These are phyloP conservation scores for Aplysia californica DNA, from an alignment of 1,140 invertebrate species.

Conservation along the genomic window DNA sequence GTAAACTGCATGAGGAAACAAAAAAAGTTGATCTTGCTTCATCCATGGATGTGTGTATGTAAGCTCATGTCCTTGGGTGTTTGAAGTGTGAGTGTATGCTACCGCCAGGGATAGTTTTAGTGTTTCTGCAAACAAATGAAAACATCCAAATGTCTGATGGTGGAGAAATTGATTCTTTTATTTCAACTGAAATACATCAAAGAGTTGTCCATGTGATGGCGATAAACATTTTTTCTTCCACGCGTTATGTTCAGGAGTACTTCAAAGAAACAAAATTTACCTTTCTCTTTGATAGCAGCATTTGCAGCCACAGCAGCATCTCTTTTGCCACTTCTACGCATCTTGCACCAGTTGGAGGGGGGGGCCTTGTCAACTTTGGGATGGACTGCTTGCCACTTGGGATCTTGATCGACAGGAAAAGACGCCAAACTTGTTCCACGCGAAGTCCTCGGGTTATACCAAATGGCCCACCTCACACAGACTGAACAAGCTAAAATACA, in stretches of 20 bases:
- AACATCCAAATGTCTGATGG: too few species aligned
- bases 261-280: neutral
- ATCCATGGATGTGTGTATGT: too few species aligned
- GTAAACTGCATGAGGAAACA: too few species aligned
- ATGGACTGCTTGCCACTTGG: neutral
- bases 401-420: neutral
- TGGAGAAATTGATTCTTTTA: too few species aligned
- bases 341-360: neutral
- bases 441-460: neutral
- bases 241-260: too few species aligned
- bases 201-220: too few species aligned
- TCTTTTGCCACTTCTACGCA: conserved; percentile 15
- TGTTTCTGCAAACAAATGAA: neutral
- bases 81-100: neutral
- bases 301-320: conserved; percentile 18
- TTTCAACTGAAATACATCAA: too few species aligned
- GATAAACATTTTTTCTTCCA: too few species aligned
- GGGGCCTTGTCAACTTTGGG: neutral
- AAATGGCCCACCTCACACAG: neutral
- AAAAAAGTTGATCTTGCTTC: too few species aligned
- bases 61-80: neutral
- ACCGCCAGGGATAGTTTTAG: neutral
- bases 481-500: neutral
- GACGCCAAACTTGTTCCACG: conserved; percentile 7
- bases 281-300: conserved; percentile 22